Evolutionary conservation across 2,888 invertebrate genomes (phyloP).

Genomic region (Eucera pruinosa): DNA sequence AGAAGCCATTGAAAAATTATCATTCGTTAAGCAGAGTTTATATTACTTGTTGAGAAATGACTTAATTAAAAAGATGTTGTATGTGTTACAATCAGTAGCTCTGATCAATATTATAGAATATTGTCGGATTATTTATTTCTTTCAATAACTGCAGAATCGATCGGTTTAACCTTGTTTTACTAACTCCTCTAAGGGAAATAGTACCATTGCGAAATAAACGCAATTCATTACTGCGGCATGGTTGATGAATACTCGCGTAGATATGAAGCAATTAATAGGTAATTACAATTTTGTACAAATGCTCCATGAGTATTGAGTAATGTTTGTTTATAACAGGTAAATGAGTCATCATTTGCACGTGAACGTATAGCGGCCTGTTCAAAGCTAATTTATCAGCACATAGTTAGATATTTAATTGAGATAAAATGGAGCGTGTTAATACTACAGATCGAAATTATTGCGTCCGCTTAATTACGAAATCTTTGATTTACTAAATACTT

Average conservation of each 20-base stretch:
- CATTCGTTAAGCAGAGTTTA: too few species aligned
- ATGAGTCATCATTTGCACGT: constrained; percentile 2
- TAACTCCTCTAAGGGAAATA: neutral
- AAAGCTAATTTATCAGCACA: neutral
- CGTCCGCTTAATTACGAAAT: neutral
- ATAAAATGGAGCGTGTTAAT: neutral
- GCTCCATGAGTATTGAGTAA: neutral
- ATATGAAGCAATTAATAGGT: neutral
- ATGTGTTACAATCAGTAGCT: neutral
- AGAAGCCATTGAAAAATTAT: too few species aligned
- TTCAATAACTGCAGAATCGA: neutral
- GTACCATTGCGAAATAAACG: neutral
- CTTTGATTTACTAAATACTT: neutral
- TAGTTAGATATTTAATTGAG: constrained; percentile 35
- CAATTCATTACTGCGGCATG: neutral
- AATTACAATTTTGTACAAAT: neutral
- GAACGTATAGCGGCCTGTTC: too few species aligned
- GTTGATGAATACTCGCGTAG: neutral
- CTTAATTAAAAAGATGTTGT: neutral
- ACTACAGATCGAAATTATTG: constrained; percentile 14
- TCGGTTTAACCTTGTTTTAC: neutral
- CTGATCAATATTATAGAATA: neutral
- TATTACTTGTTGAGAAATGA: neutral
- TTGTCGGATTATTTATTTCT: neutral
- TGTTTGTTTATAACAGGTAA: constrained; percentile 12